These are phyloP conservation scores for Oasisia sp. DNA, from an alignment of 2,888 invertebrate species.

Conservation along the genomic window DNA sequence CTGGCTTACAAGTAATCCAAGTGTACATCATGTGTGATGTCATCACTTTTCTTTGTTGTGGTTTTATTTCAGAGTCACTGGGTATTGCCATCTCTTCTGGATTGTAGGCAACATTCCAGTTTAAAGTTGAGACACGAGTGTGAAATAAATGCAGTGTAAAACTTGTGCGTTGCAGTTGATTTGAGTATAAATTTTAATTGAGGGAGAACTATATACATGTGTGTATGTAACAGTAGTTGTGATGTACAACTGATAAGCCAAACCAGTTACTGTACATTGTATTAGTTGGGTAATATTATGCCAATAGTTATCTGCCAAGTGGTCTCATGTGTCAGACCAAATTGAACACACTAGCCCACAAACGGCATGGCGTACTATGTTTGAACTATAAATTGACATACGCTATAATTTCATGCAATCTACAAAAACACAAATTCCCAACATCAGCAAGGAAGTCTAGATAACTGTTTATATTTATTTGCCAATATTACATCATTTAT, in stretches of 20 bases:
- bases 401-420: not conserved
- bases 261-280: too few species aligned
- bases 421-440: not conserved
- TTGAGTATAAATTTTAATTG: too few species aligned
- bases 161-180: not conserved
- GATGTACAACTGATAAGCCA: too few species aligned
- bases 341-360: too few species aligned
- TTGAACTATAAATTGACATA: not conserved
- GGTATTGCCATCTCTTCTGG: not conserved
- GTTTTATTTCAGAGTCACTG: not conserved
- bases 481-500: not conserved
- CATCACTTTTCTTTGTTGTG: not conserved
- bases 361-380: too few species aligned
- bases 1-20: not conserved
- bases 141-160: slow-evolving; percentile 6
- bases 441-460: not conserved
- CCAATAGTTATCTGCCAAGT: too few species aligned
- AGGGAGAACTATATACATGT: too few species aligned
- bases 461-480: not conserved
- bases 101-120: not conserved
- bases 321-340: too few species aligned
- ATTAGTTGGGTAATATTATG: too few species aligned
- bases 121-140: not conserved
- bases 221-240: too few species aligned
- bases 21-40: not conserved